Conservation (phyloP, 2,113 vertebrate genomes). For the Gila orcuttii region DNA sequence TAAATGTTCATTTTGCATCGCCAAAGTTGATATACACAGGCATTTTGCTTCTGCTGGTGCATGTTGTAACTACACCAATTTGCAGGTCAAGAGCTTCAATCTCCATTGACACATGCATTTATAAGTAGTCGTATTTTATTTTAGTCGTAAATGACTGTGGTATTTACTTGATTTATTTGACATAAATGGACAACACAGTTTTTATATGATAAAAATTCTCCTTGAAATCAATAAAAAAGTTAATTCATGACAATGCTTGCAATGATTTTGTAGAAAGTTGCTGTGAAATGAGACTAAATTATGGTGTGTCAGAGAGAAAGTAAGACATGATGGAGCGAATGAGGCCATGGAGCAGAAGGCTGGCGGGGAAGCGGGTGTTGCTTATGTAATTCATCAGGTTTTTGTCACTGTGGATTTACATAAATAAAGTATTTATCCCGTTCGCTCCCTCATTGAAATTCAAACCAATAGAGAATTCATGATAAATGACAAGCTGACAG, state of each 20-base stretch:
- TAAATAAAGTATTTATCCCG: constrained; percentile 52
- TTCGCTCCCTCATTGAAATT: constrained; percentile 38
- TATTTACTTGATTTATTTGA: background rate
- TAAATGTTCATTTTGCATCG: too few relatives aligned
- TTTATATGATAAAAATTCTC: background rate
- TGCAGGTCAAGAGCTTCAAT: too few relatives aligned
- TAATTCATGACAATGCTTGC: background rate
- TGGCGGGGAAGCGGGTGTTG: background rate
- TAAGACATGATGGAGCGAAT: constrained; percentile 33
- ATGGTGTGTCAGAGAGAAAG: background rate
- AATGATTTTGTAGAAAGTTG: background rate
- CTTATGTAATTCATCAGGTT: constrained; percentile 51
- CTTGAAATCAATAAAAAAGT: background rate
- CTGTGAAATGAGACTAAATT: background rate
- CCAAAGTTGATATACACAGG: too few relatives aligned
- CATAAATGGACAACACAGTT: background rate
- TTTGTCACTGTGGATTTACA: constrained; percentile 49
- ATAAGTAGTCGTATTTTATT: background rate
- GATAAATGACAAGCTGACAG: constrained; percentile 12
- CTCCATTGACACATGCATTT: background rate
- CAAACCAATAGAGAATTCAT: constrained; percentile 45
- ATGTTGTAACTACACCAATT: too few relatives aligned
- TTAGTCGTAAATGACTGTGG: too few relatives aligned
- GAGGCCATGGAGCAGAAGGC: constrained; percentile 36
- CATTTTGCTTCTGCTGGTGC: too few relatives aligned